These are phyloP conservation scores for Columba guinea DNA, from an alignment of 2,797 vertebrate species.

Conservation along the genomic window DNA sequence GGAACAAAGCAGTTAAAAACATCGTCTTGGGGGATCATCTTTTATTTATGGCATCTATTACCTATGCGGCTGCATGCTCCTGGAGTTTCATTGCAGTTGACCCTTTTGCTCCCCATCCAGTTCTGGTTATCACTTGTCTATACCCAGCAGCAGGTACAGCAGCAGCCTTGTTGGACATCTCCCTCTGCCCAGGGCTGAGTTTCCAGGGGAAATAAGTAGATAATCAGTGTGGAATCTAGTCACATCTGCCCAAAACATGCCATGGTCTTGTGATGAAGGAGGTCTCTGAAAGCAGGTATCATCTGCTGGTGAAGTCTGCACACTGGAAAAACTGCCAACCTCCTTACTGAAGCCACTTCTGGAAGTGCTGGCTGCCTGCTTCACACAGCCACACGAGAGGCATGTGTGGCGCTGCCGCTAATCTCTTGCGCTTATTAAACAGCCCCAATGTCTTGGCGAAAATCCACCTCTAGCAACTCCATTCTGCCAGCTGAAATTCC, in stretches of 20 bases:
- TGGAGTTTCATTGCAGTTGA: neutral
- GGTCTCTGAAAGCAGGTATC: neutral
- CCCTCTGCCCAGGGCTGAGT: neutral
- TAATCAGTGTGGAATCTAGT: neutral
- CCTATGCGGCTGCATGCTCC: neutral
- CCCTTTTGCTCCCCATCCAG: neutral
- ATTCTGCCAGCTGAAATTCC: constrained; percentile 32
- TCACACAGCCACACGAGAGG: neutral
- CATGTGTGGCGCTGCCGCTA: neutral
- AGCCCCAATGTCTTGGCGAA: constrained; percentile 4
- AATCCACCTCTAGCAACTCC: constrained; percentile 37
- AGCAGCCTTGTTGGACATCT: neutral
- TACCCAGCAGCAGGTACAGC: neutral
- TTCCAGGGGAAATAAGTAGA: neutral
- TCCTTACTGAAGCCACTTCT: constrained; percentile 25
- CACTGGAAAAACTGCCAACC: neutral
- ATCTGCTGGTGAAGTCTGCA: neutral
- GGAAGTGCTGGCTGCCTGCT: constrained; percentile 11
- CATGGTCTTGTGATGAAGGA: neutral
- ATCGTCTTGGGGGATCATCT: neutral
- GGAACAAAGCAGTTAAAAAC: neutral
- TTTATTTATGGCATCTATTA: neutral
- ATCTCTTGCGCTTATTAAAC: constrained; percentile 25
- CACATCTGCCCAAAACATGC: neutral
- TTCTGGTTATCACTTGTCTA: neutral